Evolutionary conservation across 2,888 invertebrate species (phyloP).

Genomic region (Amphimallon solstitiale): DNA sequence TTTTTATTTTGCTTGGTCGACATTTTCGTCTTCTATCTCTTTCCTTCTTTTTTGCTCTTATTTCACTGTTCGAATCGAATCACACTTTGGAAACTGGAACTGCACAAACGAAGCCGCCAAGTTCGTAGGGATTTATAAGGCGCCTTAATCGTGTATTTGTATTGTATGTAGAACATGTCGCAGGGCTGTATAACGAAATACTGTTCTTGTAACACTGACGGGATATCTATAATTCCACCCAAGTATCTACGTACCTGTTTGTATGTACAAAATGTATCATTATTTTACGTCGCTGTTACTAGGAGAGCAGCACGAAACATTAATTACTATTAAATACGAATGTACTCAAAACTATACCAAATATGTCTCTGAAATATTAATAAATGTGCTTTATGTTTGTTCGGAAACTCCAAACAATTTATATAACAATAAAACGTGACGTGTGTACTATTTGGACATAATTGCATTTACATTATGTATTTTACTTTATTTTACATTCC

Average conservation of each 20-base stretch:
- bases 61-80: conserved; percentile 31
- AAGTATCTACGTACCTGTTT: not conserved
- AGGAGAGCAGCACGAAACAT: too few species aligned
- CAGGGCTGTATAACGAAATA: conserved; percentile 12
- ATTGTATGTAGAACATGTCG: conserved; percentile 43
- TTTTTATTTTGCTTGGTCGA: not conserved
- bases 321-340: too few species aligned
- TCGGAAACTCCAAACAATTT: too few species aligned
- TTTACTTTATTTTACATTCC: too few species aligned
- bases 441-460: too few species aligned
- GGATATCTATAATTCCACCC: not conserved
- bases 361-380: too few species aligned
- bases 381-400: too few species aligned
- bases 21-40: conserved; percentile 3
- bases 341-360: too few species aligned
- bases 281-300: too few species aligned
- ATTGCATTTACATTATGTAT: too few species aligned
- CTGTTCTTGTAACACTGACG: conserved; percentile 7
- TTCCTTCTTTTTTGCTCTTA: not conserved
- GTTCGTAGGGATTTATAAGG: conserved; percentile 42
- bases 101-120: conserved; percentile 38
- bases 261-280: not conserved
- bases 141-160: conserved; percentile 47
- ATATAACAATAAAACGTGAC: too few species aligned
- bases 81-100: conserved; percentile 42